phyloP scores from a whole-genome alignment of 2,113 vertebrate genomes.

The Gobio gobio region DNA sequence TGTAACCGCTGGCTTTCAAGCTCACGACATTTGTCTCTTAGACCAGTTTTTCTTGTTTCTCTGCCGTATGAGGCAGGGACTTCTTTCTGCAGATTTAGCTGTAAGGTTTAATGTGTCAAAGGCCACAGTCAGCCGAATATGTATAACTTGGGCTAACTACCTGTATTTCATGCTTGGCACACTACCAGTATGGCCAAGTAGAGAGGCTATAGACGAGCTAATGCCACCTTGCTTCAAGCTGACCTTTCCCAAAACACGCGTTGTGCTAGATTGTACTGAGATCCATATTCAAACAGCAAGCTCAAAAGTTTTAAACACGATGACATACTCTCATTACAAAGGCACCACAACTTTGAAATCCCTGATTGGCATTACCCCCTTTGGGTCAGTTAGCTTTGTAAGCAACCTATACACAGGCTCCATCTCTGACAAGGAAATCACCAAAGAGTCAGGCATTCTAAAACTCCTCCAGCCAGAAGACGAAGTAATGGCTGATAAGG shows the following conservation, averaged over 20 bases:
- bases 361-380: constrained; percentile 16
- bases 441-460: constrained; percentile 33
- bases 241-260: too few species aligned
- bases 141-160: too few species aligned
- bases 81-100: constrained; percentile 14
- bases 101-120: constrained; percentile 19
- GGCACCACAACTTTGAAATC: too few species aligned
- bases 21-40: too few species aligned
- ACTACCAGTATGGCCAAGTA: too few species aligned
- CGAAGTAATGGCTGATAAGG: constrained; percentile 33
- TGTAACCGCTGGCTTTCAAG: constrained; percentile 30
- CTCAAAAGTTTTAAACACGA: constrained; percentile 18
- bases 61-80: background rate
- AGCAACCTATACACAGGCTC: constrained; percentile 37
- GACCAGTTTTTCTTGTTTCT: too few species aligned
- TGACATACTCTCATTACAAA: constrained; percentile 29
- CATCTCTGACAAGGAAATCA: constrained; percentile 44
- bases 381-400: constrained; percentile 4
- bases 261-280: constrained; percentile 28
- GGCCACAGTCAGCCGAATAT: too few species aligned
- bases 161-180: too few species aligned
- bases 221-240: too few species aligned
- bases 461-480: background rate
- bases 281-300: constrained; percentile 20
- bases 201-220: too few species aligned